Evolutionary conservation across 2,113 vertebrate species (phyloP).

Genomic region (Chaenocephalus aceratus): DNA sequence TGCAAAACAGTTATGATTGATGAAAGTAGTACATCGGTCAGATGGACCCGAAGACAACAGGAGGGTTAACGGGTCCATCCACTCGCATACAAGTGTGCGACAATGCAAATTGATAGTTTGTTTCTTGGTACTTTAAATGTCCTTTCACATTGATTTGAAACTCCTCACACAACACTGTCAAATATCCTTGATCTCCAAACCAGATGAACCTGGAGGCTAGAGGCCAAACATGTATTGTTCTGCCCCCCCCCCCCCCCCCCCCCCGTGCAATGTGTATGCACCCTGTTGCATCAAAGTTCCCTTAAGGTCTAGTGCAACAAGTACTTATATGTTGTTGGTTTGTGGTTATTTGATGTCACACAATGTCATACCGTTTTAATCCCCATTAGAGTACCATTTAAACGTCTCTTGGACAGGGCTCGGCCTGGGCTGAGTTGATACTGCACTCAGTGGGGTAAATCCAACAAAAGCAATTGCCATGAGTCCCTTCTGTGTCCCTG

Average conservation of each 20-base stretch:
- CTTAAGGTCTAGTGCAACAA: background rate
- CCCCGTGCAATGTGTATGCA: background rate
- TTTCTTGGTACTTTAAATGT: background rate
- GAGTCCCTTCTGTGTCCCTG: background rate
- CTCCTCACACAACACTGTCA: background rate
- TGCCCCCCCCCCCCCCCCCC: background rate
- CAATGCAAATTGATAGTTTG: background rate
- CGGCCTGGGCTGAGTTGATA: too few species aligned
- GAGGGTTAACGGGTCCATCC: too few species aligned
- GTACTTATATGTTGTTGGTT: too few species aligned
- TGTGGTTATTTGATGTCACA: background rate
- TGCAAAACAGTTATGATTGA: too few species aligned
- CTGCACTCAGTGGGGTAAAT: too few species aligned
- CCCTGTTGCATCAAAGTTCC: background rate
- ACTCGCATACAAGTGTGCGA: too few species aligned
- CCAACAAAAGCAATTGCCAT: too few species aligned
- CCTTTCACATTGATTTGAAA: background rate
- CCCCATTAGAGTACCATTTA: background rate
- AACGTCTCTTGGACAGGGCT: background rate
- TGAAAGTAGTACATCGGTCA: too few species aligned
- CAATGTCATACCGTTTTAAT: background rate
- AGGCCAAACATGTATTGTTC: background rate
- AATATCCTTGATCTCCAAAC: background rate
- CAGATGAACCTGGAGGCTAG: background rate
- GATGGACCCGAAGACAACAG: too few species aligned